Percentiles rank a stretch among this genome's conserved stretches.
Conservation (phyloP, 2,113 vertebrate genomes). For the Zosterops pallidus region DNA sequence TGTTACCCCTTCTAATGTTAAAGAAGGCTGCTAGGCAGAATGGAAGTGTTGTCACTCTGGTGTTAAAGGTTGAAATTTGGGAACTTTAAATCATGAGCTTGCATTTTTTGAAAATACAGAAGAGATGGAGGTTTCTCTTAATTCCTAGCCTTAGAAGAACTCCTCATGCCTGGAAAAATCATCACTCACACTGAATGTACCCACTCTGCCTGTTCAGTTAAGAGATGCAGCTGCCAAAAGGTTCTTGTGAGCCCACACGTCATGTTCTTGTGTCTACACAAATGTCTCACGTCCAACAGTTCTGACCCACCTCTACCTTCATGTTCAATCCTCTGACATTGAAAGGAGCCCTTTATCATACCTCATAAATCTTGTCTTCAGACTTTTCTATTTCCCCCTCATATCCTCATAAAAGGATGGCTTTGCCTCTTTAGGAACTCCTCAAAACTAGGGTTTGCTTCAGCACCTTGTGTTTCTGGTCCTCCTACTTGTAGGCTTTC, state of each 20-base stretch:
- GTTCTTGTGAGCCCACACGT: neutral
- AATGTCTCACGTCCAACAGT: neutral
- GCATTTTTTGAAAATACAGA: neutral
- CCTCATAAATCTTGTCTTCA: neutral
- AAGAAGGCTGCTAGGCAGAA: neutral
- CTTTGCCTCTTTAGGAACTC: neutral
- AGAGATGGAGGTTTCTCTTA: neutral
- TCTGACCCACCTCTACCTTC: neutral
- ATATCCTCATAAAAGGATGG: neutral
- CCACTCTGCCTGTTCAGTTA: neutral
- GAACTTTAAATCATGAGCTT: neutral
- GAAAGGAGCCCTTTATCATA: neutral
- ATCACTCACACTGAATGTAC: neutral
- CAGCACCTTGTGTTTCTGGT: neutral
- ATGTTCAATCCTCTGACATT: rapidly evolving
- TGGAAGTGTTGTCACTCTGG: neutral
- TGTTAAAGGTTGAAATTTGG: neutral
- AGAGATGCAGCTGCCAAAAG: neutral
- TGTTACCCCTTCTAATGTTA: neutral
- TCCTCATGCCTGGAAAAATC: neutral
- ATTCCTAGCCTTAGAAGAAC: neutral
- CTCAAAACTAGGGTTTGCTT: neutral
- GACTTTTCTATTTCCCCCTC: neutral
- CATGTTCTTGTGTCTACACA: neutral
- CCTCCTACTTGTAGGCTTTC: neutral